These are phyloP conservation scores for Aphelenchoides bicaudatus DNA, from an alignment of 2,888 invertebrate genomes.

Conservation along the genomic window DNA sequence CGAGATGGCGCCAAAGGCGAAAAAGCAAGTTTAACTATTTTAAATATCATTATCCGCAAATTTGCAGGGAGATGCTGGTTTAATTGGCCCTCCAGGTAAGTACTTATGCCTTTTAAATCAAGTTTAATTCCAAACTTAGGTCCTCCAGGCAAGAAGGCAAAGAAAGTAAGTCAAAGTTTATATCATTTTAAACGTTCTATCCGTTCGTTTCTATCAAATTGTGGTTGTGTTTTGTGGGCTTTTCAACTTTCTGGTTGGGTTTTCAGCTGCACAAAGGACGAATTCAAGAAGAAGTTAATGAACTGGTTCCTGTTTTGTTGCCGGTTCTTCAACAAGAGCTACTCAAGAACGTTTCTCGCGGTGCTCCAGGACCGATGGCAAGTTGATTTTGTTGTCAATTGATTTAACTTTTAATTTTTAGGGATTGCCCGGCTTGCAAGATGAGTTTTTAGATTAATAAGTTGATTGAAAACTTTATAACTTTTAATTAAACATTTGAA, in stretches of 20 bases:
- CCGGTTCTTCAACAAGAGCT: slow-evolving; percentile 40
- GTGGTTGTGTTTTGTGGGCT: slow-evolving; percentile 26
- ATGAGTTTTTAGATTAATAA: too few species aligned
- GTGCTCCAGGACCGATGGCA: slow-evolving; percentile 47
- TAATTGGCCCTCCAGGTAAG: slow-evolving; percentile 48
- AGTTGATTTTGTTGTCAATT: slow-evolving; percentile 8
- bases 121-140: slow-evolving; percentile 50
- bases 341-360: slow-evolving; percentile 36
- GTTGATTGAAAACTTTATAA: too few species aligned
- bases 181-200: slow-evolving; percentile 2
- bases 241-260: slow-evolving; percentile 20
- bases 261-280: slow-evolving; percentile 17
- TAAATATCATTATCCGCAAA: not conserved
- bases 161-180: slow-evolving; percentile 40
- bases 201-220: slow-evolving; percentile 15
- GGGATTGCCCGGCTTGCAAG: slow-evolving; percentile 35
- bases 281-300: slow-evolving; percentile 19
- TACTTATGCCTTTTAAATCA: too few species aligned
- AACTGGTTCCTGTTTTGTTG: slow-evolving; percentile 36
- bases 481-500: too few species aligned
- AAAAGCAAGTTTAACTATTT: not conserved
- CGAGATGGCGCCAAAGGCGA: slow-evolving; percentile 48
- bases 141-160: slow-evolving; percentile 44
- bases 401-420: not conserved
- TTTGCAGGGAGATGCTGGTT: slow-evolving; percentile 48